phyloP scores from a whole-genome alignment of 2,113 vertebrate genomes.

The Synchiropus splendidus region DNA sequence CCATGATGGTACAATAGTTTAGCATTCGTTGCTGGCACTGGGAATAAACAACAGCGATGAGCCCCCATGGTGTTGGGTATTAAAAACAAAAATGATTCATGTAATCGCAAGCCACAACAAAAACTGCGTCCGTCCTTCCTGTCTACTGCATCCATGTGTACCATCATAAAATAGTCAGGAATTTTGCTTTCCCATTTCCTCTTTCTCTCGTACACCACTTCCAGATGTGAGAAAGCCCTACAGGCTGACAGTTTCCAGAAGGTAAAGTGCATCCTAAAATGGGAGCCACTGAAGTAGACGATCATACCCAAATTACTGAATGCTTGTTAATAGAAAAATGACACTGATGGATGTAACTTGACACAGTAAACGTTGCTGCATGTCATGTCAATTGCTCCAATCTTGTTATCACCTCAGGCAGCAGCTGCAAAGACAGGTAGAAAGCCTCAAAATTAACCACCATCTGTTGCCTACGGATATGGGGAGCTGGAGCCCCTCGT shows the following conservation, averaged over 20 bases:
- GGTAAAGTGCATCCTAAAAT: too few relatives aligned
- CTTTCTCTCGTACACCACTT: constrained; percentile 25
- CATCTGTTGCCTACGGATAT: constrained; percentile 25
- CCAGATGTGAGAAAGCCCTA: constrained; percentile 19
- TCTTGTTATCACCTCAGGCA: constrained; percentile 40
- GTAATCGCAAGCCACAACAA: too few relatives aligned
- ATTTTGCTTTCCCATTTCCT: constrained; percentile 13
- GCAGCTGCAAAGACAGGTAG: constrained; percentile 34
- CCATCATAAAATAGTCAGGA: constrained; percentile 17
- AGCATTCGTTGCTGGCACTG: too few relatives aligned
- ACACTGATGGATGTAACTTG: constrained; percentile 10
- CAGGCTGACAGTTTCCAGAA: too few relatives aligned
- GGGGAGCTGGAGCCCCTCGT: not conserved
- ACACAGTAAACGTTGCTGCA: not conserved
- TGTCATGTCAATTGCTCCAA: constrained; percentile 21
- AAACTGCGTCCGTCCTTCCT: too few relatives aligned
- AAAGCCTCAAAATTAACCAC: constrained; percentile 19
- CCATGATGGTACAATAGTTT: too few relatives aligned
- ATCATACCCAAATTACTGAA: constrained; percentile 13
- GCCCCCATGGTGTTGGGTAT: too few relatives aligned
- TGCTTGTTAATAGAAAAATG: constrained; percentile 15
- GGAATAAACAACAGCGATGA: too few relatives aligned
- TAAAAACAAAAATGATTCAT: too few relatives aligned
- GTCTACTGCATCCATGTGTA: too few relatives aligned
- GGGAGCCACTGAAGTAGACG: not conserved